These are phyloP conservation scores for Pomacea maculata DNA, from an alignment of 1,140 invertebrate genomes.

Conservation along the genomic window DNA sequence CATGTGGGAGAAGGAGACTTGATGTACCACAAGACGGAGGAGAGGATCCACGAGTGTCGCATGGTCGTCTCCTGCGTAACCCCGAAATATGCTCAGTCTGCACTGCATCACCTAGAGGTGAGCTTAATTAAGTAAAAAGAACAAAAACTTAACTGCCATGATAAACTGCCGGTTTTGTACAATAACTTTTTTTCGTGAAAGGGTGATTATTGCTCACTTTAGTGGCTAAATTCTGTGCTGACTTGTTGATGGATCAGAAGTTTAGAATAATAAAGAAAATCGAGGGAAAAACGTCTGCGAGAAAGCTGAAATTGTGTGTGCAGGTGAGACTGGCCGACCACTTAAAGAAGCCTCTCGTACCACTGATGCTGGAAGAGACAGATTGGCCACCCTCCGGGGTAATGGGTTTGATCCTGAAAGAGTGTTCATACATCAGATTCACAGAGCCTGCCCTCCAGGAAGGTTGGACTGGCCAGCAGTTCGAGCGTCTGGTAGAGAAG, in stretches of 20 bases:
- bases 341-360: constrained; percentile 60
- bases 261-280: no score
- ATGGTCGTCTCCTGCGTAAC: constrained; percentile 59
- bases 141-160: no score
- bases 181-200: no score
- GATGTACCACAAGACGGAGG: constrained; percentile 62
- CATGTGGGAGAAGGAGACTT: constrained; percentile 65
- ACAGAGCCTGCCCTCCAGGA: constrained; percentile 38
- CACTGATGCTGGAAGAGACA: constrained; percentile 54
- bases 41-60: constrained; percentile 53
- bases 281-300: no score
- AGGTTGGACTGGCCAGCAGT: constrained; percentile 41
- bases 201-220: no score
- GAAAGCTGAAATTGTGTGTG: no score
- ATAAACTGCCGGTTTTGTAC: no score
- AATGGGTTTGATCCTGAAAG: constrained; percentile 60
- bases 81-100: constrained; percentile 58
- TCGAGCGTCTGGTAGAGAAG: constrained; percentile 42
- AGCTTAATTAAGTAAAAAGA: background rate
- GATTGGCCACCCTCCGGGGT: constrained; percentile 60
- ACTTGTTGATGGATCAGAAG: no score
- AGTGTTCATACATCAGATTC: constrained; percentile 55
- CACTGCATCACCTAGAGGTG: constrained; percentile 61
- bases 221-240: no score
- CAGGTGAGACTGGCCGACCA: constrained; percentile 49